phyloP scores from a whole-genome alignment of 35 echinoderm and acorn worm species.

The Acanthaster planci region DNA sequence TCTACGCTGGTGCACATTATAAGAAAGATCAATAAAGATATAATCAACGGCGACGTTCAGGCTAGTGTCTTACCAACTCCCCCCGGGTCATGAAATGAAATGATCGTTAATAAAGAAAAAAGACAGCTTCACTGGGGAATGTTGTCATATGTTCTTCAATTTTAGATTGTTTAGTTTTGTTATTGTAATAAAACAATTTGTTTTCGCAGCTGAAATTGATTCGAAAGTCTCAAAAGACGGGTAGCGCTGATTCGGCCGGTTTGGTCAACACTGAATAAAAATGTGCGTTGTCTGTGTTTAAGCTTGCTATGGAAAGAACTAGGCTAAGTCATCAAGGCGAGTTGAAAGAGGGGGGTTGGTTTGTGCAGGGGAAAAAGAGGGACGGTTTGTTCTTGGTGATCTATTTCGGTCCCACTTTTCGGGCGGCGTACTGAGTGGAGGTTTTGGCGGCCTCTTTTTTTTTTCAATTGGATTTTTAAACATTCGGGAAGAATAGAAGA shows the following conservation, averaged over 20 bases:
- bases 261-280: constrained; percentile 2
- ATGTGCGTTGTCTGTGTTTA: too few relatives aligned
- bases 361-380: not conserved
- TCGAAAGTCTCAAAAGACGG: not conserved
- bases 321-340: constrained; percentile 18
- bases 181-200: constrained; percentile 28
- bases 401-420: not conserved
- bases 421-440: not conserved
- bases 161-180: not conserved
- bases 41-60: too few relatives aligned
- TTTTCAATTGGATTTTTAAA: too few relatives aligned
- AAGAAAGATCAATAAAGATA: too few relatives aligned
- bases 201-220: constrained; percentile 31
- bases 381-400: constrained; percentile 1
- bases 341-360: not conserved
- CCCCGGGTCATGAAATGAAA: too few relatives aligned
- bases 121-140: too few relatives aligned
- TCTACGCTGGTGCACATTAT: too few relatives aligned
- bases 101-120: too few relatives aligned
- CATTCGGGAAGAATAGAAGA: not conserved
- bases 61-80: too few relatives aligned
- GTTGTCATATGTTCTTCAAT: too few relatives aligned
- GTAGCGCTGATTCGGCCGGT: constrained; percentile 2
- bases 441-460: too few relatives aligned
- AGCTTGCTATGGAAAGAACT: not conserved